Base-by-base conservation (phyloP, 2,113 vertebrate species). In the Ammospiza nelsoni region DNA sequence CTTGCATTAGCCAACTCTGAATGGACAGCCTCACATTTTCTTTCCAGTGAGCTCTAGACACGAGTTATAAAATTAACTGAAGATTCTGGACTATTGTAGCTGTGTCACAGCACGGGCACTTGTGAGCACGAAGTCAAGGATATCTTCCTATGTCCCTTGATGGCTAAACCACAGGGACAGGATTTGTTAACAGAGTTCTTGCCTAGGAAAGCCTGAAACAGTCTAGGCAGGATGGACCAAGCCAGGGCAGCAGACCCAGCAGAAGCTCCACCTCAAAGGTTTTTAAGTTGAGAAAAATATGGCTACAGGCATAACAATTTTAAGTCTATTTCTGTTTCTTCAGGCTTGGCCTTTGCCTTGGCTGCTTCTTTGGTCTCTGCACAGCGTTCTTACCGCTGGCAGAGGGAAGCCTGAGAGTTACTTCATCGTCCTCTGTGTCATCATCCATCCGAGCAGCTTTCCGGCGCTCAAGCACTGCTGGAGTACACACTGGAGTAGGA, bases 401-500 rank as follows among this genome's bases (percentile, higher is more conserved):
- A 5, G 98, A 90, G 14, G 98, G 97, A 35, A 98, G 80, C 77
- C 94, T 99, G 68, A 99, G 43, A 78, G 98, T 69, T 12, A 99
- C 96, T 96, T 99, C 99, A 8, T 95, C 24, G 15, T 98, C 98
- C 21, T 98, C 96, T 3, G 98, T 31, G 3, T 98, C 96, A 14
- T 97, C 98, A 9, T 97, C 96, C 1, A 18, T 37, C 22, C 78
- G 96, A 68, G 97, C 86, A 57, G 98, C 98, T 92, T 98, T 98
- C 92, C 99, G 98, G 94, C 91, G 98, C 95, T 99, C 98, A 12
- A 99, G 96, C 90, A 99, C 92, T 5, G 98, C 95, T 27, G 99
- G 99, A 23, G 99, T 99, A 95, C 99, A 99, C 67, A 98, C 97
- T 2, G 99, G 99, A 10, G 99, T 99, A 51, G 95, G 57, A 41